Base-by-base conservation (phyloP, 2,888 invertebrate species). In the Anthophora plumipes region DNA sequence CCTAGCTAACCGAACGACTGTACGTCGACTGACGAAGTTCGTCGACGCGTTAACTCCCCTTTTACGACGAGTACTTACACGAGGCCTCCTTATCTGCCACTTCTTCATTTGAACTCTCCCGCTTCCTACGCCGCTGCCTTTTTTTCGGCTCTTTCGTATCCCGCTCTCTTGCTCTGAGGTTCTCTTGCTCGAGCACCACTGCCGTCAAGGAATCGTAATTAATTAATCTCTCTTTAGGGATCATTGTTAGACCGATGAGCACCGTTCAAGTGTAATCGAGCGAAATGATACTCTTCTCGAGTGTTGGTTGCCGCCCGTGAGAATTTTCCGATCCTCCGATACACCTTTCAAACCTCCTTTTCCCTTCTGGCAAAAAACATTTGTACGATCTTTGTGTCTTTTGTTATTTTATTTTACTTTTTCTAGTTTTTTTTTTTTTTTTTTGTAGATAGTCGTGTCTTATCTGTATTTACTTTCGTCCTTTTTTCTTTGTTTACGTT, bases 71-170 rank as follows among this genome's bases (percentile, higher is more conserved):
- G 61, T 73, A n/a, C n/a, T n/a, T n/a, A 77, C 69, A 71, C 64
- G 73, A 64, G 69, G 79, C 52, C 74, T 74, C 61, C 84, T 88
- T 85, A 88, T 87, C 88, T 86, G 71, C 60, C 79, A 72, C 67
- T 79, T 77, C 84, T 86, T 76, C 69, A 74, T 82, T 83, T 79
- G n/a, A 79, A 82, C 87, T 80, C 73, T 55, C 75, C 72, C 76
- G 41, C 69, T 78, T 73, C 73, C 68, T 82, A 79, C 59, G 22
- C 25, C 75, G 55, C 37, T 69, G 68, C 60, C 57, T 80, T 71
- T 84, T 82, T 78, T 83, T 77, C 74, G 6, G 55, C 76, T 79
- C 54, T 85, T 59, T 71, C 60, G 43, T 52, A 66, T 64, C 22
- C 64, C 31, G 14, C 25, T 31, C 59, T 54, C 67, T 37, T 50